phyloP scores from a whole-genome alignment of 2,797 vertebrate genomes.

The Iguana delicatissima region DNA sequence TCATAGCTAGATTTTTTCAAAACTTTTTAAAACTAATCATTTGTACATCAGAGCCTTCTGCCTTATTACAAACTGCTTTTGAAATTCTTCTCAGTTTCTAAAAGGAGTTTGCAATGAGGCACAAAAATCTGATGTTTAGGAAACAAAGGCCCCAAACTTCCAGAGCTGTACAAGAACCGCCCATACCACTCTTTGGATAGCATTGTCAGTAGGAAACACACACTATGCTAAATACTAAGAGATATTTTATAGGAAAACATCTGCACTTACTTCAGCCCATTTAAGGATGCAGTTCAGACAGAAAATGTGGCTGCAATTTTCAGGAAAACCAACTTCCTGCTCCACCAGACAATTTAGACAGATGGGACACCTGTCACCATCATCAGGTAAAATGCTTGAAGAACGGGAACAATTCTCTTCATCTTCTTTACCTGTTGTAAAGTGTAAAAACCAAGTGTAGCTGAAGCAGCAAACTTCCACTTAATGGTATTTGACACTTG shows the following conservation, averaged over 20 bases:
- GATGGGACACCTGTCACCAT: conserved; percentile 91
- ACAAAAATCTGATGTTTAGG: not conserved
- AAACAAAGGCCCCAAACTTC: not conserved
- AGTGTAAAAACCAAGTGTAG: conserved; percentile 21
- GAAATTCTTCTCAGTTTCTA: not conserved
- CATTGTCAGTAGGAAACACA: conserved; percentile 3
- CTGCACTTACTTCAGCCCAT: conserved; percentile 92
- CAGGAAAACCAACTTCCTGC: conserved; percentile 89
- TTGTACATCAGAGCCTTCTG: not conserved
- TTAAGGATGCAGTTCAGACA: conserved; percentile 94
- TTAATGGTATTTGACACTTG: not conserved
- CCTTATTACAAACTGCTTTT: not conserved
- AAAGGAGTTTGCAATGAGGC: not conserved
- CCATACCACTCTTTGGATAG: not conserved
- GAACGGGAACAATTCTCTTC: conserved; percentile 72
- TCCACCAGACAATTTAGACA: conserved; percentile 88
- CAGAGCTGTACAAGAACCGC: not conserved
- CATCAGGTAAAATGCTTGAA: conserved; percentile 68
- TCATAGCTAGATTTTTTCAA: not conserved
- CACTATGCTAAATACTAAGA: not conserved
- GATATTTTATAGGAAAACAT: not conserved
- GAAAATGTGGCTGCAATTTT: conserved; percentile 93
- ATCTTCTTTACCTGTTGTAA: conserved; percentile 80
- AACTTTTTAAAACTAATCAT: not conserved
- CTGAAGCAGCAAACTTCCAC: not conserved